Conservation (phyloP, 64 coral and sea anemone species). For the Acropora tenuis region DNA sequence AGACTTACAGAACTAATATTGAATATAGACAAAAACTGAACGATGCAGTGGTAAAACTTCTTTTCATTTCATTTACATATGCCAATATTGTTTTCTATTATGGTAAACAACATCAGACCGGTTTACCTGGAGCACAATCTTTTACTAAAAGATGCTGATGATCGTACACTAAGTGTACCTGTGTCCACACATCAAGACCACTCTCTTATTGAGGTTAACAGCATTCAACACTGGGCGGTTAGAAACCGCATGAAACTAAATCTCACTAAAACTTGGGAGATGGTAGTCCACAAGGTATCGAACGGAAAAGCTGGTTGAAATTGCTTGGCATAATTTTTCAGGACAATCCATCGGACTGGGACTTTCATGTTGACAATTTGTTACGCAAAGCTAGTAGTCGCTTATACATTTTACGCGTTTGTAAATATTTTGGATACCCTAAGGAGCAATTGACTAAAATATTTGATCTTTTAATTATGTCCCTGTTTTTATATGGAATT, state of each 20-base stretch:
- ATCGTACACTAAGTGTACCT: too few relatives aligned
- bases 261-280: too few relatives aligned
- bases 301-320: slow-evolving; percentile 70
- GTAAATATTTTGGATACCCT: neutral
- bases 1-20: neutral
- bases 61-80: neutral
- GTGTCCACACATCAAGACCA: too few relatives aligned
- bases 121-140: too few relatives aligned
- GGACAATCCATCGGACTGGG: slow-evolving; percentile 55
- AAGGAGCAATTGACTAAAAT: neutral
- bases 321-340: slow-evolving; percentile 71
- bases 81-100: too few relatives aligned
- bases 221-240: too few relatives aligned
- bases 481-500: neutral
- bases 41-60: neutral
- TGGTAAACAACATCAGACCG: too few relatives aligned
- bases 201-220: too few relatives aligned
- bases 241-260: too few relatives aligned
- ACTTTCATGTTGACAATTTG: slow-evolving; percentile 14
- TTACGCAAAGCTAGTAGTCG: neutral
- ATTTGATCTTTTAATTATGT: neutral
- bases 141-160: too few relatives aligned
- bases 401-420: neutral
- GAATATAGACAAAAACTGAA: neutral
- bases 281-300: neutral